These are phyloP conservation scores for Luffia ferchaultella DNA, from an alignment of 2,888 invertebrate species.

Conservation along the genomic window DNA sequence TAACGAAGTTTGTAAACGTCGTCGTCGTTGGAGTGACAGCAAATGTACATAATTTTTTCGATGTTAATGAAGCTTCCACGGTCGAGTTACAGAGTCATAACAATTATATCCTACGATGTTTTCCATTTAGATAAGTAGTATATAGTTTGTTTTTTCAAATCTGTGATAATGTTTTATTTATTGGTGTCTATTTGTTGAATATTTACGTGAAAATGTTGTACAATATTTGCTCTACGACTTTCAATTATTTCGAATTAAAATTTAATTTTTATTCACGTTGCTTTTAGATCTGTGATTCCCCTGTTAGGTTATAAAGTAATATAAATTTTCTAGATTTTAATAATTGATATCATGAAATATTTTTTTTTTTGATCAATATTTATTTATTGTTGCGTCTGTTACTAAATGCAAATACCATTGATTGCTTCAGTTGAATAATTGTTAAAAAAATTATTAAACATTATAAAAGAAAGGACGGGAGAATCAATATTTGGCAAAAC, in stretches of 20 bases:
- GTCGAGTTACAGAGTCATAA: background rate
- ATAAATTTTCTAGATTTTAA: background rate
- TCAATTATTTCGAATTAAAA: background rate
- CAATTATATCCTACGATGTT: background rate
- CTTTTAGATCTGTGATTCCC: background rate
- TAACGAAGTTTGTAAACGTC: too few species aligned
- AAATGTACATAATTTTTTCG: too few species aligned
- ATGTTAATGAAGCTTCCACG: too few species aligned
- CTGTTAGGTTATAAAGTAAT: background rate
- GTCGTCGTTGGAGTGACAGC: too few species aligned
- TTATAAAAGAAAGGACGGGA: too few species aligned
- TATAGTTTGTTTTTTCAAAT: background rate
- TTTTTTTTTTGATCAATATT: background rate
- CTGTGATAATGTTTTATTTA: background rate
- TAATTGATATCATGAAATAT: background rate
- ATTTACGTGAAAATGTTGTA: background rate
- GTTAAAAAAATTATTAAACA: too few species aligned
- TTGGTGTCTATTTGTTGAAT: conserved; percentile 2
- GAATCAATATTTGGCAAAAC: too few species aligned
- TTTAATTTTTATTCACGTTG: background rate
- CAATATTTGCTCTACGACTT: background rate
- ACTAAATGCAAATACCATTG: too few species aligned
- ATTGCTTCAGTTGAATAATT: too few species aligned
- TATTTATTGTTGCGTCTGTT: too few species aligned
- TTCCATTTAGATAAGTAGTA: background rate